Conservation (phyloP, 2,113 vertebrate genomes). For the Elgaria multicarinata region DNA sequence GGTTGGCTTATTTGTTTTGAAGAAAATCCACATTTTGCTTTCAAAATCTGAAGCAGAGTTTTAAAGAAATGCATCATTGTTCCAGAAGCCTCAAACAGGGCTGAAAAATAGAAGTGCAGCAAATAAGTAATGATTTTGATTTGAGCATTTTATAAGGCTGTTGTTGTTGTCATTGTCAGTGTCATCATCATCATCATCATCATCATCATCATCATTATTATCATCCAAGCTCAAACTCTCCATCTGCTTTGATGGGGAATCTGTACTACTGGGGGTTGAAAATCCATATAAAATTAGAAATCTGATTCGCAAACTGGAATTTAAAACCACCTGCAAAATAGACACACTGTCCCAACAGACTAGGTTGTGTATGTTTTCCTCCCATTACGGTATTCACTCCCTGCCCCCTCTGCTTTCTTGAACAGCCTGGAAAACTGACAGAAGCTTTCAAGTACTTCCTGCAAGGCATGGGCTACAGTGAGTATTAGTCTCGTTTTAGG, state of each 20-base stretch:
- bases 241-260: background rate
- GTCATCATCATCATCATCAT: no score
- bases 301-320: background rate
- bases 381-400: background rate
- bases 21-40: background rate
- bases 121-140: background rate
- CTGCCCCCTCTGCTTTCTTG: constrained; percentile 33
- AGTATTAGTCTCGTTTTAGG: constrained; percentile 71
- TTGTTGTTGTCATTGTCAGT: no score
- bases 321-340: background rate
- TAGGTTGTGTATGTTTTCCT: background rate
- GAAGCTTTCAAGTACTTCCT: constrained; percentile 99
- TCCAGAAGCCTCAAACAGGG: background rate
- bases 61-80: background rate
- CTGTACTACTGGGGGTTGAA: background rate
- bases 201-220: no score
- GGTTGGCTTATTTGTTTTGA: background rate
- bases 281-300: no score
- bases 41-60: background rate
- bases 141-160: background rate
- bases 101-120: background rate
- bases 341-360: no score
- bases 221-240: background rate
- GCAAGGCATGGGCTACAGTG: constrained; percentile 99
- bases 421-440: constrained; percentile 93